Percentiles rank a stretch among this genome's conserved stretches.
Evolutionary conservation across 2,113 vertebrate genomes (phyloP).

Genomic region (Apeltes quadracus): DNA sequence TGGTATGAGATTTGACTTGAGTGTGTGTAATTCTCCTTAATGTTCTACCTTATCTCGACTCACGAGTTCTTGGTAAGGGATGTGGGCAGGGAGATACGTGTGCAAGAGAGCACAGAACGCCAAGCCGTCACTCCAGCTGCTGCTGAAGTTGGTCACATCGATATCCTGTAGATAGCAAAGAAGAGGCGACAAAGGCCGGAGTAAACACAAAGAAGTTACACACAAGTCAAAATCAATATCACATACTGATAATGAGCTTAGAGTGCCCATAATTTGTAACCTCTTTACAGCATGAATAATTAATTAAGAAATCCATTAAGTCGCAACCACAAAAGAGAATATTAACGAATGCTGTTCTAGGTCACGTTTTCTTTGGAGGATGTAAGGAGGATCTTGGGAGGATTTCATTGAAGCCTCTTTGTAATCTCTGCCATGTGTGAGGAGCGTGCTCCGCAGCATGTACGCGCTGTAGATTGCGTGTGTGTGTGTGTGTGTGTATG

Average conservation of each 20-base stretch:
- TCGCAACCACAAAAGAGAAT: slow-evolving; percentile 37
- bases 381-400: slow-evolving; percentile 11
- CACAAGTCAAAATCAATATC: slow-evolving; percentile 24
- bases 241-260: slow-evolving; percentile 13
- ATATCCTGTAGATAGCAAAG: slow-evolving; percentile 82
- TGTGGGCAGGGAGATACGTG: slow-evolving; percentile 91
- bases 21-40: slow-evolving; percentile 8
- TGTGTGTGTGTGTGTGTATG: slow-evolving; percentile 2
- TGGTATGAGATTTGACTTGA: background rate
- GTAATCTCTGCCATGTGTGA: slow-evolving; percentile 38
- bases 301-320: slow-evolving; percentile 31
- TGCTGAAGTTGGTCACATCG: slow-evolving; percentile 95
- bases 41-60: slow-evolving; percentile 87
- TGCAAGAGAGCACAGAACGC: slow-evolving; percentile 92
- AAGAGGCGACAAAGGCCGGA: background rate
- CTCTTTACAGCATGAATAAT: slow-evolving; percentile 4
- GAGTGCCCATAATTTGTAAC: slow-evolving; percentile 19
- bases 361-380: slow-evolving; percentile 22
- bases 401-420: slow-evolving; percentile 34
- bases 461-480: slow-evolving; percentile 39
- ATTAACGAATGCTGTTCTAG: slow-evolving; percentile 14
- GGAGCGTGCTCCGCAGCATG: slow-evolving; percentile 59
- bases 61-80: slow-evolving; percentile 92
- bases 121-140: slow-evolving; percentile 93
- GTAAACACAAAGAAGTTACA: background rate